A percentile compares a stretch with the other conserved stretches of the same genome.
phyloP scores from a whole-genome alignment of 2,113 vertebrate species.

The Phyllostomus hastatus region DNA sequence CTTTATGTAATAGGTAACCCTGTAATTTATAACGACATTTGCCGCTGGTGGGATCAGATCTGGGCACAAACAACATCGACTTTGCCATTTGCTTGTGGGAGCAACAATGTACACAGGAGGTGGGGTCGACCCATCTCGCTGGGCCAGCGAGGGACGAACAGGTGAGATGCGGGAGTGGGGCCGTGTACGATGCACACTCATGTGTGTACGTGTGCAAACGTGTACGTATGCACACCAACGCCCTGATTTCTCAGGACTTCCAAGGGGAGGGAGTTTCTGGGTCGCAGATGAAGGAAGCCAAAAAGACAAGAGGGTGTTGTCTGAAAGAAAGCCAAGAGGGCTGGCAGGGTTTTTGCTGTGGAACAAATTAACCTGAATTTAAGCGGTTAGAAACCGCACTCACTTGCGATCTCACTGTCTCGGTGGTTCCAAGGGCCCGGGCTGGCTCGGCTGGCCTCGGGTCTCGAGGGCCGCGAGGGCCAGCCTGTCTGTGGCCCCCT shows the following conservation, averaged over 20 bases:
- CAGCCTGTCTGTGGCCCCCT: background rate
- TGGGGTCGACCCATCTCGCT: background rate
- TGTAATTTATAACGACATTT: slow-evolving; percentile 14
- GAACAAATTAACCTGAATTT: background rate
- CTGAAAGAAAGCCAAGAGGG: background rate
- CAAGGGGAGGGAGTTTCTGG: background rate
- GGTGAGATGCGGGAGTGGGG: background rate
- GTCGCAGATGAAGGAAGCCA: background rate
- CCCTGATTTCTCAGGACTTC: background rate
- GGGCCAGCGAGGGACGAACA: background rate
- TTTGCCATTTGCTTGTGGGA: background rate
- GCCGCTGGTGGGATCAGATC: background rate
- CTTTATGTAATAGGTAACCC: background rate
- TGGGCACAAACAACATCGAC: background rate
- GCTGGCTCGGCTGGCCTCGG: too few species aligned
- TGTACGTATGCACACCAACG: too few species aligned
- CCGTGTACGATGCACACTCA: too few species aligned
- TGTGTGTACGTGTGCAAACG: too few species aligned
- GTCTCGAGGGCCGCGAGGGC: background rate
- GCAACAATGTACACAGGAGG: background rate
- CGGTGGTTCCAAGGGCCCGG: too few species aligned
- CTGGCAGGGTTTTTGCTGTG: background rate
- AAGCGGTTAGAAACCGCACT: background rate
- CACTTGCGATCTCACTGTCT: background rate
- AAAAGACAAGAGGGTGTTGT: background rate